Evolutionary conservation across 2,113 vertebrate genomes (phyloP).

Genomic region (Carassius auratus): DNA sequence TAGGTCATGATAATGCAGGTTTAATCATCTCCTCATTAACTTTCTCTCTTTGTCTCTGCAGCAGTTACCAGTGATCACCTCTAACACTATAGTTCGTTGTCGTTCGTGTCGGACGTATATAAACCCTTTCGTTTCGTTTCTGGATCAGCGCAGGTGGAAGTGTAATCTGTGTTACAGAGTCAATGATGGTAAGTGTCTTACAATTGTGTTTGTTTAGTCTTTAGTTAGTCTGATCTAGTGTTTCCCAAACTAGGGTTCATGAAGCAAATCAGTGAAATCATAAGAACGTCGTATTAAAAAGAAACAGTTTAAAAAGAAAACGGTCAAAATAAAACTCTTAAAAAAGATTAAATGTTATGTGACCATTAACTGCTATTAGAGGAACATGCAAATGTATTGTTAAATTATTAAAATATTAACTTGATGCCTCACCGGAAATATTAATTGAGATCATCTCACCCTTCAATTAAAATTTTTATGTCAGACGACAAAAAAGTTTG

Average conservation of each 20-base stretch:
- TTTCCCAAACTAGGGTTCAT: no score
- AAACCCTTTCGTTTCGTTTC: slow-evolving; percentile 97
- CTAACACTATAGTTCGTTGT: slow-evolving; percentile 95
- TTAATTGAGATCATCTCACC: not conserved
- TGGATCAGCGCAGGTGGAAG: slow-evolving; percentile 96
- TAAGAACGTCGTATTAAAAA: no score
- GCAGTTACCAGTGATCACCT: slow-evolving; percentile 97
- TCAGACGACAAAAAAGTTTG: not conserved
- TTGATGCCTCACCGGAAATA: not conserved
- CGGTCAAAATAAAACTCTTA: no score
- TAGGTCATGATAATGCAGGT: not conserved
- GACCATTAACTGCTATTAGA: no score
- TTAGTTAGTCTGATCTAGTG: no score
- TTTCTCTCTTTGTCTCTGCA: slow-evolving; percentile 65
- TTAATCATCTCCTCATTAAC: slow-evolving; percentile 34
- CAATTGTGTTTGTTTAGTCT: not conserved
- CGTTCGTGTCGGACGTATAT: slow-evolving; percentile 96
- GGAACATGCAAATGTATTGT: no score
- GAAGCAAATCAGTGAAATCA: no score
- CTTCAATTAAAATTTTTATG: no score
- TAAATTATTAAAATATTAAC: not conserved
- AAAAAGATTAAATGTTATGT: no score
- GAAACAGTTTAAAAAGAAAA: no score
- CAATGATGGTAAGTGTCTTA: slow-evolving; percentile 86
- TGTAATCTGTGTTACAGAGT: slow-evolving; percentile 97